phyloP scores from a whole-genome alignment of 2,113 vertebrate species.

The human (Homo sapiens) region DNA sequence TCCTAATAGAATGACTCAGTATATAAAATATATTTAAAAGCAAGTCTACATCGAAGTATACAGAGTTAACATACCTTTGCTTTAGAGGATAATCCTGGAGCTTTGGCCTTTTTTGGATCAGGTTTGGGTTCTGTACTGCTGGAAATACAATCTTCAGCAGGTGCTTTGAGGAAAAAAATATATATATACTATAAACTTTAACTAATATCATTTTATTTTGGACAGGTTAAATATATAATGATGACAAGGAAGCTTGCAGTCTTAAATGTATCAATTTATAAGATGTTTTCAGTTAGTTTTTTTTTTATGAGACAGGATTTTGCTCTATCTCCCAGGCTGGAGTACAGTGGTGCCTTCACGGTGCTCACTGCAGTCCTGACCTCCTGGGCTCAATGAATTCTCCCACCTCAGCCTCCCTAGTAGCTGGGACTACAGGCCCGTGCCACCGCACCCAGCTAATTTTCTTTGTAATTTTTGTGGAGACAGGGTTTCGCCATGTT shows the following conservation, averaged over 20 bases:
- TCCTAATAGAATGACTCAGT: background rate
- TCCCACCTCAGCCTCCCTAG: too few species aligned
- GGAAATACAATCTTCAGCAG: conserved; percentile 87
- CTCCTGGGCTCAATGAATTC: too few species aligned
- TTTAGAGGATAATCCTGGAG: conserved; percentile 88
- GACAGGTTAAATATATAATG: conserved; percentile 20
- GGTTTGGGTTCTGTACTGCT: conserved; percentile 87
- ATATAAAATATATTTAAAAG: background rate
- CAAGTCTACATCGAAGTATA: background rate
- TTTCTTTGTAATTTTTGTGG: too few species aligned
- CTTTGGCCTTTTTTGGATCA: conserved; percentile 91
- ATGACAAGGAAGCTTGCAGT: background rate
- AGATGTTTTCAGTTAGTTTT: background rate
- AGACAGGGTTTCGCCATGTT: too few species aligned
- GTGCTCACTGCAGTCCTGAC: too few species aligned
- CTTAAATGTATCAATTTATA: conserved; percentile 39
- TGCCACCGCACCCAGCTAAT: too few species aligned
- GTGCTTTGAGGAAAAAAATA: conserved; percentile 72
- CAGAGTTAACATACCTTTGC: conserved; percentile 86
- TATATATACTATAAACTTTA: background rate
- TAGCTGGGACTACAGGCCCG: too few species aligned
- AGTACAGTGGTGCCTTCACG: too few species aligned
- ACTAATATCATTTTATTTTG: conserved; percentile 20
- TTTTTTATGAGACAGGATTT: background rate
- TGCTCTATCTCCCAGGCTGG: too few species aligned